Evolutionary conservation across 2,113 vertebrate genomes (phyloP).

Genomic region (Mustelus asterias): DNA sequence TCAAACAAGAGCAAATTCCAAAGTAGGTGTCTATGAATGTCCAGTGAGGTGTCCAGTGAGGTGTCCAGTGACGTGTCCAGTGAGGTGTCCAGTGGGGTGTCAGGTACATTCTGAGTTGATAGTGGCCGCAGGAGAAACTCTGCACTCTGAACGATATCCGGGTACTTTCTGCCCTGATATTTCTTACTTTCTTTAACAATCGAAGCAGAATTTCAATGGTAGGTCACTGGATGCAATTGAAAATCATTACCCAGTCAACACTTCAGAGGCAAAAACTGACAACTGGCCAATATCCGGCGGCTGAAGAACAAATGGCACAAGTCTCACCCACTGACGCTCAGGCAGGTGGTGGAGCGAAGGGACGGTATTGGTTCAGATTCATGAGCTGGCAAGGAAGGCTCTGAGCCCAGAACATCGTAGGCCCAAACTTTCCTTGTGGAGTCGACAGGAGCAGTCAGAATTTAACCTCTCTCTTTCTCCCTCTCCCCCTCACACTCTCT

Average conservation of each 20-base stretch:
- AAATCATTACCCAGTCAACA: neutral
- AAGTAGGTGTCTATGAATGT: no score
- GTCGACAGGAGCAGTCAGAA: neutral
- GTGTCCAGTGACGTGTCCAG: no score
- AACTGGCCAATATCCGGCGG: neutral
- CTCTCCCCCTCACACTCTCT: no score
- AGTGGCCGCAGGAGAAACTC: no score
- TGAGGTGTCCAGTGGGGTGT: no score
- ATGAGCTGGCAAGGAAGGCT: neutral
- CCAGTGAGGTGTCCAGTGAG: no score
- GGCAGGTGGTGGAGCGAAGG: neutral
- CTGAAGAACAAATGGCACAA: neutral
- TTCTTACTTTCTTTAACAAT: neutral
- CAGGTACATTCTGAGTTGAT: no score
- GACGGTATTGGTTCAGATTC: neutral
- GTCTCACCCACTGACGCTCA: neutral
- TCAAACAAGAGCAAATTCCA: no score
- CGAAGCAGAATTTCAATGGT: no score
- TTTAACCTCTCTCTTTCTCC: neutral
- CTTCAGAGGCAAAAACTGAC: neutral
- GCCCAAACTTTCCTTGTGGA: neutral
- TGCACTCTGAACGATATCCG: no score
- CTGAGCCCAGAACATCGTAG: neutral
- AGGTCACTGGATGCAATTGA: neutral
- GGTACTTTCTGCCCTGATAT: neutral